Evolutionary conservation across 2,888 invertebrate genomes (phyloP), one percentile per base, ranked within the genome.

Genomic region (Stenurella melanura): DNA sequence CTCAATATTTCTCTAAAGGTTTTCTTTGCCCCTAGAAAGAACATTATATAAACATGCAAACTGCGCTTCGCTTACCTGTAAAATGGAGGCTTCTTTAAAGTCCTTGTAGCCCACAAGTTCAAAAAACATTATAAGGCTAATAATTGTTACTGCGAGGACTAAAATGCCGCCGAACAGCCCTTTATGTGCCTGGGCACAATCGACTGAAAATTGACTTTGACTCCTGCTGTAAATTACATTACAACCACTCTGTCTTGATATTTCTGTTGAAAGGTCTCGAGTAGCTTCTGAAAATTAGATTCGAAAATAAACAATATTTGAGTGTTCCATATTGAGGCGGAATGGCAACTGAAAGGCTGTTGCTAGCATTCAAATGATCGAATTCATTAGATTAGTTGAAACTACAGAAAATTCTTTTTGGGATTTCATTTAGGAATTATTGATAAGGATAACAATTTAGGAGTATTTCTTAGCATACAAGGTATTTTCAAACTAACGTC

Each of bases 121-220:
- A 88, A 96, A 96, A 90, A 96, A 97, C 92, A 96, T 94, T 72
- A 97, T 96, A 78, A 97, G 92, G 42, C 94, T 94, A 86, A 96
- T 95, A 72, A 96, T 95, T 56, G 94, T 94, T 5, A 93, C 91
- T 0, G 94, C 94, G 4, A 95, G 91, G 15, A 94, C 91, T 11
- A 93, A 90, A 66, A 95, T 92, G 5, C 96, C 93, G 42, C 92
- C 91, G 85, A 93, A 94, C 87, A 97, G 92, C 81, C 97, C 92
- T 88, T 94, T 93, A 87, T 96, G 96, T 0, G 96, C 95, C 83
- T 95, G 94, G 4, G 95, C 94, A 89, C 96, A 97, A 90, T 97
- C 97, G 69, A 96, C 93, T 0, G 94, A 94, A 88, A 95, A 95
- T 83, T 94, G 93, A 85, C 90, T 93, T 92, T 19, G 92, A 90